These are phyloP conservation scores for cattle (Bos taurus) DNA, from an alignment of 2,113 vertebrate genomes.

Conservation along the genomic window ARS-UCD2.0 NC_037351.1:55148501-55149000, in stretches of 20 bases:
- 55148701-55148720: not conserved
- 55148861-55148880: not conserved
- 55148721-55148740: not conserved
- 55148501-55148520: not conserved
- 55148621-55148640: not conserved
- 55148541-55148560: not conserved
- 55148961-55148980: too few species aligned
- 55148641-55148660: not conserved
- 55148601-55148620: not conserved
- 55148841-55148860: not conserved
- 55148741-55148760: not conserved
- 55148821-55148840: not conserved
- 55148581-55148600: not conserved
- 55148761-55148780: not conserved
- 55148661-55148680: not conserved
- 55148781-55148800: not conserved
- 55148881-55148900: not conserved
- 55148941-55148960: not conserved
- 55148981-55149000: not conserved
- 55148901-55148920: rapidly evolving
- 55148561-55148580: not conserved
- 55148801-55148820: not conserved
- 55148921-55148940: not conserved
- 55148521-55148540: not conserved
- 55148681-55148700: not conserved